Evolutionary conservation across 2,888 invertebrate species (phyloP).

Genomic region (Drosophila neotestacea): DNA sequence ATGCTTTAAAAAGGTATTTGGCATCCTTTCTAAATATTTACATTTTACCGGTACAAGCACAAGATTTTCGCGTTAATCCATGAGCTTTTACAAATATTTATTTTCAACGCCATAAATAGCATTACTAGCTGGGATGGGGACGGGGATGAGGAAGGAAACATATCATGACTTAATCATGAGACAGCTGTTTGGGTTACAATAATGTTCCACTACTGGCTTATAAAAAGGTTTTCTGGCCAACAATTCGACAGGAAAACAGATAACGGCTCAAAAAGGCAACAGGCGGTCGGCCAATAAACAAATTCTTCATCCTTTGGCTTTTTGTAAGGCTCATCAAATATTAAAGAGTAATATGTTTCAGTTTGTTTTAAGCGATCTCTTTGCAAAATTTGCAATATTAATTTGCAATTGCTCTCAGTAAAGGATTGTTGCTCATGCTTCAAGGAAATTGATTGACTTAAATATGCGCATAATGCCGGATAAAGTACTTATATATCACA

Average conservation of each 20-base stretch:
- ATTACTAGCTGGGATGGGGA: not conserved
- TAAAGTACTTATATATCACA: conserved; percentile 3
- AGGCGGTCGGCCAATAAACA: conserved; percentile 41
- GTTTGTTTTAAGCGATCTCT: conserved; percentile 25
- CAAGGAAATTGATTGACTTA: conserved; percentile 38
- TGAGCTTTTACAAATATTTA: conserved; percentile 47
- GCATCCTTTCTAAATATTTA: conserved; percentile 51
- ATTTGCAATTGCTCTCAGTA: conserved; percentile 28
- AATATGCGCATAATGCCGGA: conserved; percentile 64
- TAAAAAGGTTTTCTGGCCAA: conserved; percentile 27
- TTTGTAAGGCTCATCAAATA: conserved; percentile 49
- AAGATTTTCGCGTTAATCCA: conserved; percentile 44
- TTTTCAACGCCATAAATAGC: conserved; percentile 23
- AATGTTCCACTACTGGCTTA: conserved; percentile 10
- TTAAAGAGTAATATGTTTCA: conserved; percentile 27
- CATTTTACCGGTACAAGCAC: conserved; percentile 17
- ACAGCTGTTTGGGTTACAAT: conserved; percentile 34
- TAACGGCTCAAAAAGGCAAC: conserved; percentile 34
- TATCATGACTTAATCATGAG: conserved; percentile 69
- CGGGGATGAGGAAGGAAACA: not conserved
- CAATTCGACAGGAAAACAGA: not conserved
- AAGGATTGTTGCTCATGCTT: conserved; percentile 45
- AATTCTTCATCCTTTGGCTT: conserved; percentile 17
- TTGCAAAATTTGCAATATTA: conserved; percentile 43
- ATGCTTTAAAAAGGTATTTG: conserved; percentile 36